Conservation (phyloP, 1,140 invertebrate genomes). For the Heliconius hermathena region DNA sequence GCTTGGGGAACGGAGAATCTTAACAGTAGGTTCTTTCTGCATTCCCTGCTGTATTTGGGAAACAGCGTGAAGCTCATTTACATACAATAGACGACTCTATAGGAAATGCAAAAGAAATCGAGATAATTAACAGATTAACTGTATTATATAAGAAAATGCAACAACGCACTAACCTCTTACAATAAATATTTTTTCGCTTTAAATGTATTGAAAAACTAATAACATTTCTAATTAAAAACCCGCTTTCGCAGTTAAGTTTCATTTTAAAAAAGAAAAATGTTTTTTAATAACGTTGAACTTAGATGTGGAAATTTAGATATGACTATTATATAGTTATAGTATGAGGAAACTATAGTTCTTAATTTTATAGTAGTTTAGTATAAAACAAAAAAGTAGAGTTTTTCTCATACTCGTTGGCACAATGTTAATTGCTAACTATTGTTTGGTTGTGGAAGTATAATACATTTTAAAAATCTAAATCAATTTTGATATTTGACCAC, state of each 20-base stretch:
- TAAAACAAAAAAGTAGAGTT: too few relatives aligned
- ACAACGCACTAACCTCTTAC: constrained; percentile 2
- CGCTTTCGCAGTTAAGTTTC: constrained; percentile 10
- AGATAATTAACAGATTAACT: background rate
- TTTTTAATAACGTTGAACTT: constrained; percentile 13
- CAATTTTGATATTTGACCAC: too few relatives aligned
- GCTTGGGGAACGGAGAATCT: background rate
- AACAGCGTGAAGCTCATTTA: background rate
- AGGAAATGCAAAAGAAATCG: background rate
- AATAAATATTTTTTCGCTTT: background rate
- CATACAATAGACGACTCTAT: background rate
- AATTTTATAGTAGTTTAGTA: too few relatives aligned
- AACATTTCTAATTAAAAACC: constrained; percentile 8
- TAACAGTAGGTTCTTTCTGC: background rate
- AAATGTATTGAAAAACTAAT: background rate
- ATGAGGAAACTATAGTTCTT: background rate
- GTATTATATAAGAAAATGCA: background rate
- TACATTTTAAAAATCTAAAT: too few relatives aligned
- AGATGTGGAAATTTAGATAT: constrained; percentile 1
- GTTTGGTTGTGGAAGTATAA: too few relatives aligned
- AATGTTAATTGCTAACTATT: too few relatives aligned
- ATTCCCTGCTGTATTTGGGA: background rate
- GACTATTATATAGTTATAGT: background rate
- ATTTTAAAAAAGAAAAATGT: constrained; percentile 9
- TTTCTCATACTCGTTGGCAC: too few relatives aligned